Base-by-base conservation (phyloP, 2,888 invertebrate genomes). In the Harpalus rubripes region DNA sequence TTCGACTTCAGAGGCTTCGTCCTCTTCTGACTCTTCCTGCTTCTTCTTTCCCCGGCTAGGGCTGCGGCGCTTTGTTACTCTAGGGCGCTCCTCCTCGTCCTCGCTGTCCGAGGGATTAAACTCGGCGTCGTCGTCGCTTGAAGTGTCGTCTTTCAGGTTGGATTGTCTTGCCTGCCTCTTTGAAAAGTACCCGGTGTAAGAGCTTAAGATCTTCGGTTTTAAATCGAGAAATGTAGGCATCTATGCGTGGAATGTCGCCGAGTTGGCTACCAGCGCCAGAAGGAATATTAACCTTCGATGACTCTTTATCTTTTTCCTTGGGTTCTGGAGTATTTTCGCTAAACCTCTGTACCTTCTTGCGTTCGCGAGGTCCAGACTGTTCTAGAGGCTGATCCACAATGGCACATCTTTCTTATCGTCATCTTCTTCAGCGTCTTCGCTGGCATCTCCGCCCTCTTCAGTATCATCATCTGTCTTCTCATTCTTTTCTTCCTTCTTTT, bases 151-250 rank as follows among this genome's bases (percentile, higher is more conserved):
- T 86, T 92, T 92, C 56, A 92, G 89, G 86, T 91, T 91, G 92
- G 81, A 92, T 92, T 78, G 93, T 94, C 87, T 92, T 91, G 81
- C 93, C 93, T 22, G 90, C 89, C 65, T 91, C 90, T 85, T 93
- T 93, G 90, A 94, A 96, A 68, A 95, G 91, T 86, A 95, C 91
- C 88, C 93, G 93, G 89, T 96, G 95, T 81, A 96, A 89, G 59
- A 94, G 88, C 89, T 95, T 95, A 88, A 95, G 92, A 87, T 95
- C 95, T 86, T 95, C 95, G 5, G 93, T 93, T 91, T 94, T 94
- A 88, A 93, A 94, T 85, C 94, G 91, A 0, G 93, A 93, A 65
- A 94, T 91, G 2, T 94, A 93, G 0, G 94, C 93, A 87, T 94
- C 94, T 86, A 95, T 94, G 86, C 93, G 93, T 86, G 94, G 93